A percentile compares a stretch with the other conserved stretches of the same genome.
Evolutionary conservation across 2,113 vertebrate species (phyloP).

Genomic region (Phyllostomus discolor): DNA sequence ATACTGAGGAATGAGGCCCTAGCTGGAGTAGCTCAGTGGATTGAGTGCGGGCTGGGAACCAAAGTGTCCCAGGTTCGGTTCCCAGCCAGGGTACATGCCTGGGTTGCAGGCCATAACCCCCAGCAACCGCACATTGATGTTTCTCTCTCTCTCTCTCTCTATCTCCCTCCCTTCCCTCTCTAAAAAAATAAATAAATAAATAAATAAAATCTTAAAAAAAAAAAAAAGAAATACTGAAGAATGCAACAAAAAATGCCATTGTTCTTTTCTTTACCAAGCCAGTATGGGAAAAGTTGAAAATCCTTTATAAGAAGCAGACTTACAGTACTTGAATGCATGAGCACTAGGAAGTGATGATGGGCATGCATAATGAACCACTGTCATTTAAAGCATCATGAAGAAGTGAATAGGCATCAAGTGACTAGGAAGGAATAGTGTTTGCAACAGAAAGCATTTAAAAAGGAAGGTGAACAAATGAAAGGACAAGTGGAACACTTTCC

Average conservation of each 20-base stretch:
- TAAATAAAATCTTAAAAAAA: too few relatives aligned
- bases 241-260: neutral
- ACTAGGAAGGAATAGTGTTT: neutral
- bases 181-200: too few relatives aligned
- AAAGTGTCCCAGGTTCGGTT: too few relatives aligned
- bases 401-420: neutral
- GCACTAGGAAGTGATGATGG: neutral
- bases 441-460: neutral
- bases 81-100: too few relatives aligned
- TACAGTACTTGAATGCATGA: neutral
- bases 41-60: too few relatives aligned
- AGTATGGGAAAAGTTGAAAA: neutral
- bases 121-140: too few relatives aligned
- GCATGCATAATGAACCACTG: neutral
- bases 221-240: constrained; percentile 16
- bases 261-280: neutral
- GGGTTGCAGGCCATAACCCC: too few relatives aligned
- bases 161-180: too few relatives aligned
- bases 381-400: neutral
- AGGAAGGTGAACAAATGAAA: neutral
- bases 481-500: neutral
- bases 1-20: neutral
- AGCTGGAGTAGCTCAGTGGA: too few relatives aligned
- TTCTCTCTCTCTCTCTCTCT: too few relatives aligned
- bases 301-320: neutral